Percentiles rank a stretch among this genome's conserved stretches.
Evolutionary conservation across 1,140 invertebrate species (phyloP).

Genomic region (Reticulitermes speratus): DNA sequence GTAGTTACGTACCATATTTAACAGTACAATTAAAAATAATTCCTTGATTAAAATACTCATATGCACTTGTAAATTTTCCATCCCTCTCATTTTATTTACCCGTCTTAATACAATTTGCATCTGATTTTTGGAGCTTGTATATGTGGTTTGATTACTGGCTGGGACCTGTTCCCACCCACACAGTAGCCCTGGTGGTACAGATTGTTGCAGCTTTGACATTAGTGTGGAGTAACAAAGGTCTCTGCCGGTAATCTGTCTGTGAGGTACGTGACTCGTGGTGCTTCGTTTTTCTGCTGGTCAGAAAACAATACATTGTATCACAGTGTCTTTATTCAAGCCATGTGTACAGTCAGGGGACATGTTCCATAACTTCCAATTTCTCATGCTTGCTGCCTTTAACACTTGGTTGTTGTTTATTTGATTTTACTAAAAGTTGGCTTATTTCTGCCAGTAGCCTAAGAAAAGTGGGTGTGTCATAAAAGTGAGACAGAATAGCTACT

Average conservation of each 20-base stretch:
- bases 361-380: neutral
- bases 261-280: neutral
- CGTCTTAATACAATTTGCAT: neutral
- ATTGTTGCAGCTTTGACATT: neutral
- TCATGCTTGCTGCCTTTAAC: neutral
- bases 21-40: neutral
- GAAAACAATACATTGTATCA: neutral
- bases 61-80: neutral
- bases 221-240: neutral
- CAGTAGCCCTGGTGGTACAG: neutral
- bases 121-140: neutral
- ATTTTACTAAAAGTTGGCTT: neutral
- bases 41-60: neutral
- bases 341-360: neutral
- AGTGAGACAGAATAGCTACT: neutral
- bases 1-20: neutral
- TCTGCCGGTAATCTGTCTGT: neutral
- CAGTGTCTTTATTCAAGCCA: neutral
- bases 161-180: neutral
- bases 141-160: neutral
- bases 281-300: neutral
- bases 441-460: too few species aligned
- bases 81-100: neutral
- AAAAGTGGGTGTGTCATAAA: too few species aligned
- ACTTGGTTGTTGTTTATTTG: neutral